These are phyloP conservation scores for Anagrus nilaparvatae DNA, from an alignment of 1,140 invertebrate species.

Conservation along the genomic window DNA sequence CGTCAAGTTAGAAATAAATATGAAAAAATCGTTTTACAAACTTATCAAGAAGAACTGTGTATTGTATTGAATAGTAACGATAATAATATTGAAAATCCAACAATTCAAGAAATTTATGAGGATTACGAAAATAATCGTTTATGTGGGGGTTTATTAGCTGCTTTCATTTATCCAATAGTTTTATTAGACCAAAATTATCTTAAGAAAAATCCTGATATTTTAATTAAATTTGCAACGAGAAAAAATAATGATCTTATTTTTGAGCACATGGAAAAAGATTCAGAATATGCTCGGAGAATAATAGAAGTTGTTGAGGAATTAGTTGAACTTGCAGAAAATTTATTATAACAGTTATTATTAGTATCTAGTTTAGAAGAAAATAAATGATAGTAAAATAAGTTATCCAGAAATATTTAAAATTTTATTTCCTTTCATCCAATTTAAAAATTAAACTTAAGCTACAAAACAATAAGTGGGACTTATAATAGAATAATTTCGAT, in stretches of 20 bases:
- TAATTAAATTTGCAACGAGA: not conserved
- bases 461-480: no score
- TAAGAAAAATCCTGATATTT: not conserved
- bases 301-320: not conserved
- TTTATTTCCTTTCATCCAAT: no score
- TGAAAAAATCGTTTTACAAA: not conserved
- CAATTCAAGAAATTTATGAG: not conserved
- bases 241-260: not conserved
- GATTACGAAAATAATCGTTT: not conserved
- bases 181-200: not conserved
- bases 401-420: no score
- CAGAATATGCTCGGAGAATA: not conserved
- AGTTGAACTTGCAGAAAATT: conserved; percentile 1
- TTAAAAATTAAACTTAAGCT: no score
- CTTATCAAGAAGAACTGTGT: not conserved
- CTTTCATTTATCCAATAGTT: not conserved
- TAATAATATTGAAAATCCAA: not conserved
- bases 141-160: not conserved
- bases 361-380: no score
- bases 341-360: no score
- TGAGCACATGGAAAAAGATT: not conserved
- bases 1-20: not conserved
- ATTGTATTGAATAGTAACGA: not conserved
- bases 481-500: no score
- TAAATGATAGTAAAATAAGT: no score